Conservation (phyloP, 2,888 invertebrate genomes). For the Ellobium chinense region DNA sequence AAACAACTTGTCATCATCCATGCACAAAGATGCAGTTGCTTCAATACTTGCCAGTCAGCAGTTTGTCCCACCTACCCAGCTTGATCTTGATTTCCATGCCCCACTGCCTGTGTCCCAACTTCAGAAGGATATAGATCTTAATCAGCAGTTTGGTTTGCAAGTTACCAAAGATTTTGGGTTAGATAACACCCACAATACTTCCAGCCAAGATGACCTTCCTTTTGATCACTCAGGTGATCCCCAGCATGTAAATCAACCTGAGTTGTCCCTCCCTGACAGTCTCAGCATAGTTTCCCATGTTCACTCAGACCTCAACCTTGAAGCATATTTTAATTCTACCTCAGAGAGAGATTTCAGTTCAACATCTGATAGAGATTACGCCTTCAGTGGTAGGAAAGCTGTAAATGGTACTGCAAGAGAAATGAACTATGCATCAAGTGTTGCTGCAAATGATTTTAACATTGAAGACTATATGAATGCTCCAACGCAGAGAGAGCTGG, state of each 20-base stretch:
- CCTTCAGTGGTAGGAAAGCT: slow-evolving; percentile 25
- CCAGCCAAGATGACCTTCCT: slow-evolving; percentile 14
- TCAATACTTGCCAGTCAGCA: slow-evolving; percentile 21
- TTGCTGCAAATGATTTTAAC: slow-evolving; percentile 41
- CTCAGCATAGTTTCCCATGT: slow-evolving; percentile 20
- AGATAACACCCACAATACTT: slow-evolving; percentile 3
- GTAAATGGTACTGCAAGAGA: slow-evolving; percentile 12
- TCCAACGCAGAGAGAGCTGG: slow-evolving; percentile 16
- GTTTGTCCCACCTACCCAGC: slow-evolving; percentile 26
- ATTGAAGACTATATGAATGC: slow-evolving; percentile 45
- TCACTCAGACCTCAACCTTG: slow-evolving; percentile 32
- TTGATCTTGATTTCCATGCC: slow-evolving; percentile 38
- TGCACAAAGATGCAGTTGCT: slow-evolving; percentile 14
- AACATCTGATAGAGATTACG: slow-evolving; percentile 17
- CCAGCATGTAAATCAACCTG: slow-evolving; percentile 18
- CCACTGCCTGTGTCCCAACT: slow-evolving; percentile 27
- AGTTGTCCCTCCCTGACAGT: slow-evolving; percentile 36
- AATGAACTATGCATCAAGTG: slow-evolving; percentile 3
- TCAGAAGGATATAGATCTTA: slow-evolving; percentile 37
- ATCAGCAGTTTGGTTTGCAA: slow-evolving; percentile 35
- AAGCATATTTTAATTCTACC: slow-evolving; percentile 34
- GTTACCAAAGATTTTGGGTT: slow-evolving; percentile 40
- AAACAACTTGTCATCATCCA: slow-evolving; percentile 2
- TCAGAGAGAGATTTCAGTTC: slow-evolving; percentile 20
- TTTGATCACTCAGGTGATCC: slow-evolving; percentile 30